Base-by-base conservation (phyloP, 64 coral and sea anemone species). In the Orbicella faveolata region DNA sequence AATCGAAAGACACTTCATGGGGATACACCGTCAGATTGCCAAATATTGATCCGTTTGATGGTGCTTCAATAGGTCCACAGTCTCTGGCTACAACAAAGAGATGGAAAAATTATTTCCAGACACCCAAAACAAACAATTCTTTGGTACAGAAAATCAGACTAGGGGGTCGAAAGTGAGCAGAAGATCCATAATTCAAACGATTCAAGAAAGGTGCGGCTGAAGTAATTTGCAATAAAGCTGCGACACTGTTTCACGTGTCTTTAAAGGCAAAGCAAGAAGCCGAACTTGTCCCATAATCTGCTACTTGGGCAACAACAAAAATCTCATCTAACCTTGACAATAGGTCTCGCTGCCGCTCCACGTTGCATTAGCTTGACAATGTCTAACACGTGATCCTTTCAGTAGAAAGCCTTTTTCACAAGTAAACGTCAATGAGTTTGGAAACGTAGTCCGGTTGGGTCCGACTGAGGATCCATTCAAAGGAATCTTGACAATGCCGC, bases 371-470 rank as follows among this genome's bases (percentile, higher is more conserved):
- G 89, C 84, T 18, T 81, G 64, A 61, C 93, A 94, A 39, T 48
- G 54, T 63, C 75, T 75, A 25, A 74, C 65, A 67, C 54, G 30
- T 51, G 78, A 83, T 1, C 88, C 88, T 9, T 23, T 84, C 51
- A 93, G 25, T n/a, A 66, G 6, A 61, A 87, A 94, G 6, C 93
- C 93, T 57, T 90, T 57, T 66, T 90, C 55, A 87, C 93, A 94
- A n/a, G 75, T 75, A 30, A 81, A 93, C 10, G 54, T 14, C 12
- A 74, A 41, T 66, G 48, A 75, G 55, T 93, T 61, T 4, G 91
- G 72, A 63, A 39, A 93, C 2, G 78, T 88, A 34, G 91, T 93
- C 2, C 20, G 11, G 8, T 54, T 35, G 13, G 54, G 54, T 2
- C 55, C 86, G 73, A 80, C 57, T 36, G 74, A 15, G 17, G 35